Percentiles rank a stretch among this genome's conserved stretches.
Evolutionary conservation across 2,797 vertebrate genomes (phyloP).

Genomic region (Pelodytes ibericus): DNA sequence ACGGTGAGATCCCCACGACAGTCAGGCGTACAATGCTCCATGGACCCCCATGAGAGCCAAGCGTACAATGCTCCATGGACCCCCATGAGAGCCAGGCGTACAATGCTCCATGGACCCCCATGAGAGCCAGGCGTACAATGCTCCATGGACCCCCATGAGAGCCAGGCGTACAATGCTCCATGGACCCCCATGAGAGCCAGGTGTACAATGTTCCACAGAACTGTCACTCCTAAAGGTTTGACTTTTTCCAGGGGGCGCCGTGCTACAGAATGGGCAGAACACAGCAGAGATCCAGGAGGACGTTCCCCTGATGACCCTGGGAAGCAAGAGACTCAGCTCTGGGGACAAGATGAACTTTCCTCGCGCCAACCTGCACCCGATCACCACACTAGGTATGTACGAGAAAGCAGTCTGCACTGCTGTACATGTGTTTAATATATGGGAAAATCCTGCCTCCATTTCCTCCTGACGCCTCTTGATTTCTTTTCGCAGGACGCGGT

Average conservation of each 20-base stretch:
- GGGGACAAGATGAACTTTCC: slow-evolving; percentile 89
- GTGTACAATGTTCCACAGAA: too few relatives aligned
- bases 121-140: too few relatives aligned
- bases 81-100: too few relatives aligned
- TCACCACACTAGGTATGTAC: slow-evolving; percentile 89
- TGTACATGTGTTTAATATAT: too few relatives aligned
- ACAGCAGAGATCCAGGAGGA: slow-evolving; percentile 94
- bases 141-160: too few relatives aligned
- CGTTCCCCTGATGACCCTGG: slow-evolving; percentile 87
- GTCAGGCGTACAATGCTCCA: too few relatives aligned
- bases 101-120: too few relatives aligned
- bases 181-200: too few relatives aligned
- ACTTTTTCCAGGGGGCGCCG: slow-evolving; percentile 75
- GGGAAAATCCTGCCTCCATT: neutral
- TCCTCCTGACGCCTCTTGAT: neutral
- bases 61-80: too few relatives aligned
- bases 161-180: too few relatives aligned
- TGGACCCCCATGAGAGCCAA: too few relatives aligned
- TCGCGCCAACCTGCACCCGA: slow-evolving; percentile 85
- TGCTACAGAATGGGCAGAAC: slow-evolving; percentile 90
- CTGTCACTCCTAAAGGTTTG: neutral
- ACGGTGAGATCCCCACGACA: slow-evolving; percentile 74
- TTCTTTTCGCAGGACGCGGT: slow-evolving; percentile 80
- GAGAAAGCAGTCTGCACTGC: too few relatives aligned
- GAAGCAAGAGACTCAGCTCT: slow-evolving; percentile 87